Conservation (phyloP, 2,797 vertebrate genomes). For the Megalops cyprinoides region DNA sequence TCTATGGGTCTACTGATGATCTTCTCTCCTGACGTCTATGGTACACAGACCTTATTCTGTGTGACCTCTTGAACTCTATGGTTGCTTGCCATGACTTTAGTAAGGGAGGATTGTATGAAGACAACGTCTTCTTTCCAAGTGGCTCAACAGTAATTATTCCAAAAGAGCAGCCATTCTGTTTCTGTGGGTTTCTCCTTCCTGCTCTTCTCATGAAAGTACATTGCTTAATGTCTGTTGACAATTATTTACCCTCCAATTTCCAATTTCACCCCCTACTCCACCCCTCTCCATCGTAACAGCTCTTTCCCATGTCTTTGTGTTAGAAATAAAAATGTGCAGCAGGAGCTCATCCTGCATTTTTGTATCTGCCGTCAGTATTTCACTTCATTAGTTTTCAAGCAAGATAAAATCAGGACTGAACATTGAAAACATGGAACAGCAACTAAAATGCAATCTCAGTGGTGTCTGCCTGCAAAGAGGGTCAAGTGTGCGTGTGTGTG, state of each 20-base stretch:
- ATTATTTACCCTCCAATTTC: no score
- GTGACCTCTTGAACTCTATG: neutral
- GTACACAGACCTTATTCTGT: neutral
- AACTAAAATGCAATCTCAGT: neutral
- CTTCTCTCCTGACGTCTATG: neutral
- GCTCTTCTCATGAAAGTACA: no score
- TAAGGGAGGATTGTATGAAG: neutral
- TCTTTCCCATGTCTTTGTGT: neutral
- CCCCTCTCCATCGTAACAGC: no score
- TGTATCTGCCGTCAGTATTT: no score
- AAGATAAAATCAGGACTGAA: neutral
- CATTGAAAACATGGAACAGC: neutral
- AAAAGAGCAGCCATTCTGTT: no score
- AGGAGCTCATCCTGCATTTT: neutral
- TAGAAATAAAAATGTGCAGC: neutral
- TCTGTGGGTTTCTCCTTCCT: neutral
- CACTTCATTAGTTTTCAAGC: neutral
- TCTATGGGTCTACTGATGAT: neutral
- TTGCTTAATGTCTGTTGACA: no score
- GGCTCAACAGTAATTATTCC: no score
- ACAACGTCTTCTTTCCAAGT: neutral
- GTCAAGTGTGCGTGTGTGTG: conserved; percentile 31
- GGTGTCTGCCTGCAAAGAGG: conserved; percentile 50
- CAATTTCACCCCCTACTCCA: no score
- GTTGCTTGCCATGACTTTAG: conserved; percentile 4